Percentiles rank a stretch among this genome's conserved stretches.
Evolutionary conservation across 2,797 vertebrate species (phyloP).

Genomic region (Pogonophryne albipinna): DNA sequence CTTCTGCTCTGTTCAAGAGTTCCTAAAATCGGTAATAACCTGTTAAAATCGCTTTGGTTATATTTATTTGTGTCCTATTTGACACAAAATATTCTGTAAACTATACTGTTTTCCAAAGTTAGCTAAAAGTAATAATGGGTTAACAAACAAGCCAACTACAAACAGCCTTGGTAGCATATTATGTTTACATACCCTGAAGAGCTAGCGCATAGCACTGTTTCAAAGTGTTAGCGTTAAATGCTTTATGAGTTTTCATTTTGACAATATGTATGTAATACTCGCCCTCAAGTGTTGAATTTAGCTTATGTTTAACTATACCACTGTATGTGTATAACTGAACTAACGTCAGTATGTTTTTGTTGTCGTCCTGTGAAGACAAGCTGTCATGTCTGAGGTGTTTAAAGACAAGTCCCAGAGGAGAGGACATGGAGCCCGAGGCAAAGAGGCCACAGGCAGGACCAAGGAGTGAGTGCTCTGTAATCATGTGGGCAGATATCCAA

Average conservation of each 20-base stretch:
- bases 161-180: neutral
- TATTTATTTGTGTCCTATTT: neutral
- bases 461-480: conserved; percentile 84
- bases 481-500: neutral
- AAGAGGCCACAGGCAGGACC: conserved; percentile 72
- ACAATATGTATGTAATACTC: neutral
- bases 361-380: neutral
- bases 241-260: neutral
- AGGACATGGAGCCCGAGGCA: conserved; percentile 79
- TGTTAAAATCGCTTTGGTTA: neutral
- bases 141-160: neutral
- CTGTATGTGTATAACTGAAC: neutral
- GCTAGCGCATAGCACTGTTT: neutral
- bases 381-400: conserved; percentile 79
- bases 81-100: neutral
- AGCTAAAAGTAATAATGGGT: neutral
- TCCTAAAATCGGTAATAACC: conserved; percentile 40
- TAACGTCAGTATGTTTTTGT: neutral
- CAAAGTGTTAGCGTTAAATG: neutral
- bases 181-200: neutral
- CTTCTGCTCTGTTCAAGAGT: neutral
- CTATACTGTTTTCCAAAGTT: neutral
- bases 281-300: too few species aligned
- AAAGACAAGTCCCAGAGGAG: conserved; percentile 78
- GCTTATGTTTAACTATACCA: too few species aligned